Evolutionary conservation across 2,888 invertebrate genomes (phyloP), one percentile per base, ranked within the genome.

Genomic region (Cordylochernes scorpioides): DNA sequence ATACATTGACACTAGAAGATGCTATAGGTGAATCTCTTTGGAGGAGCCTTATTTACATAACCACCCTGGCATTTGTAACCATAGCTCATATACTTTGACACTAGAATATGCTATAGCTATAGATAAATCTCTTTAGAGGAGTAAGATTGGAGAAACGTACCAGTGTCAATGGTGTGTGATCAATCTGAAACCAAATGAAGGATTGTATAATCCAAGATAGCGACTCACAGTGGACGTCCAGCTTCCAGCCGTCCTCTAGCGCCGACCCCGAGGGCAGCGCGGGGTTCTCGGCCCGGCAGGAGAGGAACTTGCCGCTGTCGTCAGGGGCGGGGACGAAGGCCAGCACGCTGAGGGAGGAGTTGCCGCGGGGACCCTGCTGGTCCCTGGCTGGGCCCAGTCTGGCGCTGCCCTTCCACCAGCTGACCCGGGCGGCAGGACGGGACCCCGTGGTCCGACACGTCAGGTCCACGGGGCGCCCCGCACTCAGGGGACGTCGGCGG

Each of bases 331-430:
- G 42, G 7, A 31, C 37, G 28, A 46, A 43, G 10, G 27, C 40
- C 16, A 46, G 34, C 13, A 33, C 39, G 24, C 42, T 42, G 16
- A 40, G 43, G 14, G 41, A 41, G 6, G 35, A 33, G 14, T 45
- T 45, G 13, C 40, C 42, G 22, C 41, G 39, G 1, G 33, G 30
- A 1, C 40, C 39, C 6, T 36, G 33, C 8, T 33, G 34, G 27
- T 38, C 44, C 24, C 39, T 35, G 18, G 39, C 41, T 29, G 31
- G 31, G 34, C 66, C 64, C 51, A 77, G 71, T 45, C 65, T 64
- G 41, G 67, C 59, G 53, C 70, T 71, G 49, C 77, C 72, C 57
- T 75, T 63, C 65, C 68, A 74, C 80, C 82, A 82, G 0, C 70
- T 67, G 37, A 82, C 68, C 46, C 68, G 63, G 1, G 40, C 39